Evolutionary conservation across 2,797 vertebrate genomes (phyloP).

Genomic region (Microctenopoma stevenorrisi): DNA sequence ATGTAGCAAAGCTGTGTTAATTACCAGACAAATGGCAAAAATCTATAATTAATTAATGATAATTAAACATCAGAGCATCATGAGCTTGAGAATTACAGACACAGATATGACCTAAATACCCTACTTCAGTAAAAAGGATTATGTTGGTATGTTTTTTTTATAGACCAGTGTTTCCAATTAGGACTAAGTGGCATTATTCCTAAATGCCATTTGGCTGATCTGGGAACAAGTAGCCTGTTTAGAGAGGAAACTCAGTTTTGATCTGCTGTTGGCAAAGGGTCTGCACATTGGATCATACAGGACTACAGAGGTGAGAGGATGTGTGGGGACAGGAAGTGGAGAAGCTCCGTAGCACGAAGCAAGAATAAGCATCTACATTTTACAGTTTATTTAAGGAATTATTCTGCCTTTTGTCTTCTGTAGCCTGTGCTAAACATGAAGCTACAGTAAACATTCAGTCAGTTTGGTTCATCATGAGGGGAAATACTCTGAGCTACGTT

Average conservation of each 20-base stretch:
- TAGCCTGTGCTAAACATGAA: background rate
- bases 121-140: conserved; percentile 71
- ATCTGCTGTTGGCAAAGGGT: conserved; percentile 54
- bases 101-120: conserved; percentile 81
- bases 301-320: conserved; percentile 21
- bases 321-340: background rate
- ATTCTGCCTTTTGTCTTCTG: too few relatives aligned
- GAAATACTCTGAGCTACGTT: background rate
- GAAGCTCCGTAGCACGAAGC: background rate
- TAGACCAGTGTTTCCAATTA: conserved; percentile 74
- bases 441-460: background rate
- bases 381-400: background rate
- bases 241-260: conserved; percentile 62
- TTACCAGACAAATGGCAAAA: conserved; percentile 72
- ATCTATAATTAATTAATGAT: conserved; percentile 65
- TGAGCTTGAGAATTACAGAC: conserved; percentile 71
- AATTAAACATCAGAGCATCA: conserved; percentile 71
- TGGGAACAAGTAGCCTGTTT: conserved; percentile 72
- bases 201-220: conserved; percentile 74
- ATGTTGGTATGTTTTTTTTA: conserved; percentile 64
- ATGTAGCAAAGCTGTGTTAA: conserved; percentile 64
- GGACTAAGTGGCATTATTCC: conserved; percentile 81
- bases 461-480: background rate
- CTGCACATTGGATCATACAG: conserved; percentile 45
- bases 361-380: background rate